phyloP scores from a whole-genome alignment of 2,113 vertebrate species.

The Prionailurus viverrinus region DNA sequence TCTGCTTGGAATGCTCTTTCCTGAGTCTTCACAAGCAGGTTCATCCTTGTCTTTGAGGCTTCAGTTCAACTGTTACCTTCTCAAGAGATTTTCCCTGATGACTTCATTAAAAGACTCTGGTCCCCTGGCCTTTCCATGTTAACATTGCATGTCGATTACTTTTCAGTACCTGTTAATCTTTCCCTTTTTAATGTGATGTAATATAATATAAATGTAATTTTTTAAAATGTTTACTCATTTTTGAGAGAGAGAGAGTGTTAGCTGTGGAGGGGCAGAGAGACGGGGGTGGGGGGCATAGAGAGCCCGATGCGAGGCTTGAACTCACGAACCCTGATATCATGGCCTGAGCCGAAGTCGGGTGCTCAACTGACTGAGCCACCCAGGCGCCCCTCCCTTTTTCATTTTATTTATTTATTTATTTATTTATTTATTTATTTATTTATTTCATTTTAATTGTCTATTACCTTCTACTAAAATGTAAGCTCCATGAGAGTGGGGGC shows the following conservation, averaged over 20 bases:
- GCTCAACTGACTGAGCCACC: neutral
- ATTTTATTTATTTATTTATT: neutral
- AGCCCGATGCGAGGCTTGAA: neutral
- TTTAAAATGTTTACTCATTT: too few species aligned
- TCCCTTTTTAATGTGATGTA: neutral
- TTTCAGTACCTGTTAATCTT: neutral
- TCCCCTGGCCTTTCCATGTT: neutral
- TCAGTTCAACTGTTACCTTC: neutral
- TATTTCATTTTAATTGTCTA: neutral
- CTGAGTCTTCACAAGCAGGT: neutral
- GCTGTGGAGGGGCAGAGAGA: too few species aligned
- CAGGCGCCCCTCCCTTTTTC: neutral
- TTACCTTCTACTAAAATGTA: neutral
- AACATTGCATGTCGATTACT: neutral
- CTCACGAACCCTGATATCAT: neutral
- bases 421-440: too few species aligned
- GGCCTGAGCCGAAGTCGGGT: neutral
- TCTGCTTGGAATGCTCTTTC: neutral
- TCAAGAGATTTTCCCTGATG: neutral
- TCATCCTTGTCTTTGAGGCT: neutral
- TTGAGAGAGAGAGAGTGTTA: too few species aligned
- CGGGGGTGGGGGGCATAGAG: too few species aligned
- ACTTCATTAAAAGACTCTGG: neutral
- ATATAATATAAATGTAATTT: too few species aligned
- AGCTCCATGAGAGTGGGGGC: neutral